Percentiles rank a stretch among this genome's conserved stretches.
These are phyloP conservation scores for Cricetomys ansorgei DNA, from an alignment of 2,113 vertebrate genomes.

Conservation along the genomic window DNA sequence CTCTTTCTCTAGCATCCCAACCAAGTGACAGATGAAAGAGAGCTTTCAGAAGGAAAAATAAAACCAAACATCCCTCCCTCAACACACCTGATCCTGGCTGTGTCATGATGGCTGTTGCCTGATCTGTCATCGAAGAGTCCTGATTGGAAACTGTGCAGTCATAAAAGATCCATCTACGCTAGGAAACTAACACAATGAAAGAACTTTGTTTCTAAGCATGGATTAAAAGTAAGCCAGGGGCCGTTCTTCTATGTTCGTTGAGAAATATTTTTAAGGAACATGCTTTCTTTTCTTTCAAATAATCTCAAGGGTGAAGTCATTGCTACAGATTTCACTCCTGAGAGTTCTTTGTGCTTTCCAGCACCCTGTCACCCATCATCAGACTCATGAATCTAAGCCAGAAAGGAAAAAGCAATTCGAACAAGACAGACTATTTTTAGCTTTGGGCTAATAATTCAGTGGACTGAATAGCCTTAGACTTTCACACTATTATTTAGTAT, in stretches of 20 bases:
- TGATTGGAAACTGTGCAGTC: not conserved
- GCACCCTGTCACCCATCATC: not conserved
- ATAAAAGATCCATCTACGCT: conserved; percentile 3
- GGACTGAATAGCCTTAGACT: conserved; percentile 5
- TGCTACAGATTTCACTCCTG: conserved; percentile 56
- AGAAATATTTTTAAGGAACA: conserved; percentile 60
- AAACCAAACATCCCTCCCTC: not conserved
- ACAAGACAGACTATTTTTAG: conserved; percentile 63
- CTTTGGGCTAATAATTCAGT: not conserved
- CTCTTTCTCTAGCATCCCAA: not conserved
- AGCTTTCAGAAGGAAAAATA: conserved; percentile 1
- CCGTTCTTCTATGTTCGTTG: conserved; percentile 63
- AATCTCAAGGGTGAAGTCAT: conserved; percentile 66
- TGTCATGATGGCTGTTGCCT: not conserved
- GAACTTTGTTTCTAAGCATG: conserved; percentile 62
- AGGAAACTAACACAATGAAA: conserved; percentile 47
- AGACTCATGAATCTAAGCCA: conserved; percentile 38
- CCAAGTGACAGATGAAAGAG: not conserved
- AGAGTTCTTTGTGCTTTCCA: conserved; percentile 46
- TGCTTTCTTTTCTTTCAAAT: conserved; percentile 70
- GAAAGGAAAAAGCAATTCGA: conserved; percentile 65
- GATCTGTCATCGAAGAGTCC: not conserved
- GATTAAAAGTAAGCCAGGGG: conserved; percentile 71
- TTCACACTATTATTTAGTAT: conserved; percentile 14
- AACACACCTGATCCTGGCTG: not conserved